Conservation (phyloP, 2,888 invertebrate species). For the Tetragonisca angustula region DNA sequence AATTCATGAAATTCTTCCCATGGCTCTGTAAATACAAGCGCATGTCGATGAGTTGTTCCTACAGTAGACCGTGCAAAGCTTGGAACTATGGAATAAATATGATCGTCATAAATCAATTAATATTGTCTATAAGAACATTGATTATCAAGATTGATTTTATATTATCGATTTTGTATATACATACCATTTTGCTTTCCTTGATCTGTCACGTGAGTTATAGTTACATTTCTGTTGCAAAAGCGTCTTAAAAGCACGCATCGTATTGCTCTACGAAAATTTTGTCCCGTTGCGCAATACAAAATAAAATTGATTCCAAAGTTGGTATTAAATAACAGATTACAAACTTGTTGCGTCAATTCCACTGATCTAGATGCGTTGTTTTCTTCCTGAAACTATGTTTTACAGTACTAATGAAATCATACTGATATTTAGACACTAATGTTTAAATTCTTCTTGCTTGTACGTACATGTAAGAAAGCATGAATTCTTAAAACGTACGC, state of each 20-base stretch:
- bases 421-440: not conserved
- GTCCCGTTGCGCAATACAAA: conserved; percentile 92
- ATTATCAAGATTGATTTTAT: not conserved
- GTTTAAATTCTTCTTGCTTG: not conserved
- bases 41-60: conserved; percentile 80
- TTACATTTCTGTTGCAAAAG: conserved; percentile 73
- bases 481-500: conserved; percentile 89
- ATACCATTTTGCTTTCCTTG: conserved; percentile 61
- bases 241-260: conserved; percentile 75
- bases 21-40: conserved; percentile 73
- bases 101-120: not conserved
- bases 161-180: not conserved
- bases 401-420: not conserved
- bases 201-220: conserved; percentile 79
- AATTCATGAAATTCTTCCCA: conserved; percentile 85
- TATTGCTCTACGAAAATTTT: conserved; percentile 90
- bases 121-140: not conserved
- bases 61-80: conserved; percentile 51
- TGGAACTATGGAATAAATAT: conserved; percentile 34
- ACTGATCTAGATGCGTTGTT: conserved; percentile 84
- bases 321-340: conserved; percentile 90
- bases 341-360: conserved; percentile 87
- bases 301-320: conserved; percentile 94
- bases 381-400: conserved; percentile 74
- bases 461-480: conserved; percentile 87